Base-by-base conservation (phyloP, 1,140 invertebrate species). In the Drosophila fuyamai region DNA sequence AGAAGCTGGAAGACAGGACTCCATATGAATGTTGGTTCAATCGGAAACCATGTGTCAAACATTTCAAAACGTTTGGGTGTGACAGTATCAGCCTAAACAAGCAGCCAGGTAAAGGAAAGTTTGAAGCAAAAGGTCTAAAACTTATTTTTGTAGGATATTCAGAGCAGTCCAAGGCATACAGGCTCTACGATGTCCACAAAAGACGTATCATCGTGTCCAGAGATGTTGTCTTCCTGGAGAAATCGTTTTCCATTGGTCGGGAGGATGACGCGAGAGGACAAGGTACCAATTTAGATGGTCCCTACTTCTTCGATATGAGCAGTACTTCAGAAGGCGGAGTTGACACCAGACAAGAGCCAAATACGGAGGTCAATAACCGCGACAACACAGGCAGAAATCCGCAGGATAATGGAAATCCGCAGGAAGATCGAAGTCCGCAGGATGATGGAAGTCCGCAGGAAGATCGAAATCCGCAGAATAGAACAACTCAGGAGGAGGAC, bases 21-120 rank as follows among this genome's bases (percentile, higher is more conserved):
- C 36, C 36, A 38, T 38, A 36, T 36, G 9, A 36, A 36, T 36
- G 35, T 9, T 36, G 35, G 35, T 36, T 36, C 35, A 36, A 36
- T 36, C 35, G 35, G 7, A 36, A 36, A 10, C 35, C 35, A 36
- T 9, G 35, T 36, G 35, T 36, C 35, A 36, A 10, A 10, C 35
- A 36, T 36, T 36, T 36, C 4, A 36, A 36, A 44, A 44, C 43
- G 14, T 44, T 44, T 44, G 14, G 43, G 16, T 18, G 36, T 12
- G 36, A 38, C 4, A 38, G 36, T 38, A 38, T 38, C 10, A 38
- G 43, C 10, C 16, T 18, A 18, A 44, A 16, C 43, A 44, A 16
- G 43, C n/a, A 44, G 16, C 43, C 16, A 18, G 43, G 43, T 12
- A 46, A 46, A 18, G 43, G 43, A 46, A 46, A 46, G 43, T 46